Evolutionary conservation across 2,888 invertebrate species (phyloP).

Genomic region (Apomyelois bistriatella): DNA sequence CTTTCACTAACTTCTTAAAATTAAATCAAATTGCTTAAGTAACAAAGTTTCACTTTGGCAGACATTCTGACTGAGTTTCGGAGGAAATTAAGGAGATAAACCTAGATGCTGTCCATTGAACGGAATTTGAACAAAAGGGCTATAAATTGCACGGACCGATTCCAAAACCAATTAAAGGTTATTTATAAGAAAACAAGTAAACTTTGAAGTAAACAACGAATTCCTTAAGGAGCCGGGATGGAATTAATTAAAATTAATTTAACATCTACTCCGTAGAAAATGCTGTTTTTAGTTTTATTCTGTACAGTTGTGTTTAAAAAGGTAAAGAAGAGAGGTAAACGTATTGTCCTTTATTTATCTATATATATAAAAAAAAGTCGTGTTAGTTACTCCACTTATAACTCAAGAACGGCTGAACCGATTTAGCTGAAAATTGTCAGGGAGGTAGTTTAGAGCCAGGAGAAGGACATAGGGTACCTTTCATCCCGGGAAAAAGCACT

Average conservation of each 20-base stretch:
- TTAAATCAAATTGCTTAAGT: neutral
- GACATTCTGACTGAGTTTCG: neutral
- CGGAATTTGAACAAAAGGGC: slow-evolving; percentile 5
- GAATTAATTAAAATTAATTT: slow-evolving; percentile 35
- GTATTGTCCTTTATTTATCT: neutral
- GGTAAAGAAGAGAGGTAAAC: neutral
- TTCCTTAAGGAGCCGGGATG: slow-evolving; percentile 26
- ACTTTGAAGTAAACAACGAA: slow-evolving; percentile 35
- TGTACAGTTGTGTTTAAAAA: neutral
- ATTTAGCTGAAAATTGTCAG: no score
- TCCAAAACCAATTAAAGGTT: slow-evolving; percentile 18
- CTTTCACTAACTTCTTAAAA: neutral
- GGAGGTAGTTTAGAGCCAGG: no score
- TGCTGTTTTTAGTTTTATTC: neutral
- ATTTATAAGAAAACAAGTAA: slow-evolving; percentile 31
- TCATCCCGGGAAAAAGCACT: no score
- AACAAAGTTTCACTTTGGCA: neutral
- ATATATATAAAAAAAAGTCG: no score
- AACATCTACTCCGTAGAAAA: slow-evolving; percentile 13
- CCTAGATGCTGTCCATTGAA: slow-evolving; percentile 5
- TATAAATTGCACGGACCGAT: slow-evolving; percentile 8
- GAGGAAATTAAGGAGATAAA: neutral
- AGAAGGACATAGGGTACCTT: no score
- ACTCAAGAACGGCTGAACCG: no score
- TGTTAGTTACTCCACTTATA: no score